Conservation (phyloP, 2,888 invertebrate species). For the Heliconius aoede region DNA sequence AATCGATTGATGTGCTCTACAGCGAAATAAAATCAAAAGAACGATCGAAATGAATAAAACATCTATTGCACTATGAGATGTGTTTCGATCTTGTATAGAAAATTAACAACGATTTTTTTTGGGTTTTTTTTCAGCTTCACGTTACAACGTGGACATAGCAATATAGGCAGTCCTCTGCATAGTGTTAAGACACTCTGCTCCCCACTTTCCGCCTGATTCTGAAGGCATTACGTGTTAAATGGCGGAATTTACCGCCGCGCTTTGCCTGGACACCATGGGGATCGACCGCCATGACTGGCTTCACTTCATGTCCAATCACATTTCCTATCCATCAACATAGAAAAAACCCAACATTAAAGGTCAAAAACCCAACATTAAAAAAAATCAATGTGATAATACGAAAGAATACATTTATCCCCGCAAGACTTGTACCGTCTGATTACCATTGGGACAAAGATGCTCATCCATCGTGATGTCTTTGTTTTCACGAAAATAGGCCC, state of each 20-base stretch:
- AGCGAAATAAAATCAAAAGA: slow-evolving; percentile 27
- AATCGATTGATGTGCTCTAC: slow-evolving; percentile 30
- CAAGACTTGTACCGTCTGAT: slow-evolving; percentile 62
- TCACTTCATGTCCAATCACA: background rate
- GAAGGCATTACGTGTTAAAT: no score
- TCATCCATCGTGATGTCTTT: slow-evolving; percentile 62
- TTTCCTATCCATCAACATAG: background rate
- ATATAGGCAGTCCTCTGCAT: no score
- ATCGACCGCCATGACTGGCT: no score
- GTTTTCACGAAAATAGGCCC: slow-evolving; percentile 51
- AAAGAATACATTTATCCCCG: slow-evolving; percentile 54
- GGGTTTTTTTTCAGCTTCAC: no score
- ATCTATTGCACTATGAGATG: background rate
- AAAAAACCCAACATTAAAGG: background rate
- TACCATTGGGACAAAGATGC: slow-evolving; percentile 62
- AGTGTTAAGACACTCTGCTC: no score
- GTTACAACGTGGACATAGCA: no score
- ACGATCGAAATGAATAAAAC: slow-evolving; percentile 4
- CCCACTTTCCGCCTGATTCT: no score
- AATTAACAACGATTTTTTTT: background rate
- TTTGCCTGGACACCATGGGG: no score
- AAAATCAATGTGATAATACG: slow-evolving; percentile 34
- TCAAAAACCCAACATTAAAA: slow-evolving; percentile 5
- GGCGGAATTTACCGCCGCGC: no score
- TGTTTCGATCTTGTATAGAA: background rate